Evolutionary conservation across 2,113 vertebrate genomes (phyloP).

Genomic region (Salvelinus sp.): DNA sequence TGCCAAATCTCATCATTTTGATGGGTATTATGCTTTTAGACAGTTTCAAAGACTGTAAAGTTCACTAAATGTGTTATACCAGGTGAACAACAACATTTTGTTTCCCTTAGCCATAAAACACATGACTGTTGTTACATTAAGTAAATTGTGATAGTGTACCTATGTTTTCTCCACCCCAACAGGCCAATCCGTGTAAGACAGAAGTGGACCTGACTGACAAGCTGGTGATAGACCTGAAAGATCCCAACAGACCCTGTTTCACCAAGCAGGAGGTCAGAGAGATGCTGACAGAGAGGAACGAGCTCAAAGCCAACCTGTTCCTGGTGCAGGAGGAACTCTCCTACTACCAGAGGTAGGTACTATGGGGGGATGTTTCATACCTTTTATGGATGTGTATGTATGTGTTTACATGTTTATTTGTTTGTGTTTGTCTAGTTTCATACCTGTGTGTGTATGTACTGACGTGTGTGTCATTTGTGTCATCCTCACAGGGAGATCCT

Average conservation of each 20-base stretch:
- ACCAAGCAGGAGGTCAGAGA: conserved; percentile 89
- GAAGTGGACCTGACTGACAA: conserved; percentile 43
- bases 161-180: conserved; percentile 15
- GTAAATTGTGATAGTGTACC: not conserved
- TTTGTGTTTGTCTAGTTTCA: conserved; percentile 2
- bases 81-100: too few relatives aligned
- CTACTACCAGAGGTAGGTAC: conserved; percentile 88
- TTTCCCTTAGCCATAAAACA: too few relatives aligned
- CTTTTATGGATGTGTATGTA: not conserved
- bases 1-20: not conserved
- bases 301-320: conserved; percentile 94
- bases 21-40: not conserved
- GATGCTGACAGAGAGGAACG: conserved; percentile 90
- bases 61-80: not conserved
- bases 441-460: conserved; percentile 7
- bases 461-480: not conserved
- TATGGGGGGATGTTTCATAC: not conserved
- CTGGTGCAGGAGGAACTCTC: conserved; percentile 92
- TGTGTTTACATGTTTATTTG: not conserved
- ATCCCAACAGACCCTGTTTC: conserved; percentile 78
- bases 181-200: conserved; percentile 48
- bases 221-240: conserved; percentile 59
- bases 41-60: not conserved
- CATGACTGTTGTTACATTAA: too few relatives aligned
- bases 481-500: conserved; percentile 83